Percentiles rank a stretch among this genome's conserved stretches.
Evolutionary conservation across 2,888 invertebrate genomes (phyloP).

Genomic region (Parnassius smintheus): DNA sequence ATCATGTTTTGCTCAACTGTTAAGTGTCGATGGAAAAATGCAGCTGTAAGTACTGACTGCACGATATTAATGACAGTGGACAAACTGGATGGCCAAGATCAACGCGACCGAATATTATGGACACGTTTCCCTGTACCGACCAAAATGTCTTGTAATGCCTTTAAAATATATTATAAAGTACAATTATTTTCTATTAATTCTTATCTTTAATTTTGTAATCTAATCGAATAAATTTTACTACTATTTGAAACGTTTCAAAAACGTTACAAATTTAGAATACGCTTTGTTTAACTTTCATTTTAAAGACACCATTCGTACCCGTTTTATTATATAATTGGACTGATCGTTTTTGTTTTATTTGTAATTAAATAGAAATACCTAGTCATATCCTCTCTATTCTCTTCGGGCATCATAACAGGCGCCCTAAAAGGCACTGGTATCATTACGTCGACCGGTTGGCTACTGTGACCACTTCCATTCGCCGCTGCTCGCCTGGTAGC

Average conservation of each 20-base stretch:
- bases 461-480: slow-evolving; percentile 57
- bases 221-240: too few species aligned
- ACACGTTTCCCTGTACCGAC: slow-evolving; percentile 34
- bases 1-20: slow-evolving; percentile 43
- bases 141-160: too few species aligned
- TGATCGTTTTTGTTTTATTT: neutral
- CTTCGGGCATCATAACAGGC: slow-evolving; percentile 63
- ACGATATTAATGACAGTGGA: slow-evolving; percentile 79
- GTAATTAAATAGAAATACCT: neutral
- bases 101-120: slow-evolving; percentile 43
- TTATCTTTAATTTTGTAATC: too few species aligned
- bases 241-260: neutral
- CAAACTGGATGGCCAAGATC: slow-evolving; percentile 73
- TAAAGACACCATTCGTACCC: slow-evolving; percentile 3
- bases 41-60: slow-evolving; percentile 51
- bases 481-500: slow-evolving; percentile 67
- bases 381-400: slow-evolving; percentile 56
- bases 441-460: slow-evolving; percentile 72
- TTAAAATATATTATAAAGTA: too few species aligned
- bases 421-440: slow-evolving; percentile 76
- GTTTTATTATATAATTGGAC: neutral
- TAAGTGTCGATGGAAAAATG: slow-evolving; percentile 66
- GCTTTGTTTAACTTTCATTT: slow-evolving; percentile 14
- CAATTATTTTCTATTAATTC: too few species aligned
- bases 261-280: slow-evolving; percentile 6